Evolutionary conservation across 1,140 invertebrate species (phyloP).

Genomic region (Patella vulgata): DNA sequence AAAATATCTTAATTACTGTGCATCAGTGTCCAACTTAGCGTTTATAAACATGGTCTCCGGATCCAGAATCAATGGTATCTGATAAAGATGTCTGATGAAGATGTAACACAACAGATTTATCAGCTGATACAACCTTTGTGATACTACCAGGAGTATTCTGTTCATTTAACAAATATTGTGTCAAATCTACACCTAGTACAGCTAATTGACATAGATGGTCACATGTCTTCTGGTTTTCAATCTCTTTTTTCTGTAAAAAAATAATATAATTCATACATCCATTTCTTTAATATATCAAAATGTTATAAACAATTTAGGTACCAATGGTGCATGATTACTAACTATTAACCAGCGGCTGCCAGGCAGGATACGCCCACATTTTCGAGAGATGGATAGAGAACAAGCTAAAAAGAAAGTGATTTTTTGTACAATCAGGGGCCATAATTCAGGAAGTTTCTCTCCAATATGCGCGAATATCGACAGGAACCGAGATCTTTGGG

Average conservation of each 20-base stretch:
- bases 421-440: no score
- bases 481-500: no score
- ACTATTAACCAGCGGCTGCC: background rate
- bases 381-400: no score
- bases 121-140: constrained; percentile 36
- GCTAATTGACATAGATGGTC: constrained; percentile 39
- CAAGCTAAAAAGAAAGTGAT: no score
- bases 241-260: constrained; percentile 40
- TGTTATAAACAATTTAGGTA: background rate
- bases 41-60: no score
- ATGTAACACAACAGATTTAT: constrained; percentile 42
- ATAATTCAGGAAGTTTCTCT: no score
- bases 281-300: background rate
- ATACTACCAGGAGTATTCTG: constrained; percentile 41
- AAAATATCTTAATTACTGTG: no score
- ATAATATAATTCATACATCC: constrained; percentile 1
- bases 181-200: constrained; percentile 46
- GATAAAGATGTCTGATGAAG: constrained; percentile 52
- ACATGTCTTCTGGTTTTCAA: constrained; percentile 37
- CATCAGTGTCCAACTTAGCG: no score
- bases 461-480: background rate
- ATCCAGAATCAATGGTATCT: no score
- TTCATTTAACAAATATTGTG: constrained; percentile 40
- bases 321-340: background rate
- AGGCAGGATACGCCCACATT: no score